Conservation (phyloP, 2,113 vertebrate genomes). For the Gavialis gangeticus region DNA sequence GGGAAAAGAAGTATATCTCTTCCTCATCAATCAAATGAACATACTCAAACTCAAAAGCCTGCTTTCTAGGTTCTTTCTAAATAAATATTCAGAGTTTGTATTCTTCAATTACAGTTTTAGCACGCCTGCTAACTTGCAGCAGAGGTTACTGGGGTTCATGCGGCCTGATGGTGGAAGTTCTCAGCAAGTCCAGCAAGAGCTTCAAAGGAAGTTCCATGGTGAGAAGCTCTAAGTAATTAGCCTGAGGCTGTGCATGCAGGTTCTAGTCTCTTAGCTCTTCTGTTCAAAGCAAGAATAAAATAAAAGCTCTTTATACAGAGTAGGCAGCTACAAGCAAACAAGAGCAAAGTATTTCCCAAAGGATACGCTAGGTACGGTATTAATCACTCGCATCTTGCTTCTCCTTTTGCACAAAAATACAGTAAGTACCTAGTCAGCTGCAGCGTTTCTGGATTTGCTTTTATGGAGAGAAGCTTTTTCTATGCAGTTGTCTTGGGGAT, state of each 20-base stretch:
- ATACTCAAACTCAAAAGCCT: neutral
- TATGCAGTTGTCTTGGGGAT: neutral
- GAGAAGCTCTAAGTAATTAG: neutral
- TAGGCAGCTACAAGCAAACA: neutral
- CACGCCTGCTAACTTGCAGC: constrained; percentile 90
- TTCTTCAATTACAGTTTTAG: constrained; percentile 80
- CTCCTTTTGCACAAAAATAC: neutral
- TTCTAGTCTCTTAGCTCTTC: neutral
- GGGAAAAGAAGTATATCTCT: no score
- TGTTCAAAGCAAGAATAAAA: neutral
- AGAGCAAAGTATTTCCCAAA: neutral
- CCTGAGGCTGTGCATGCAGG: neutral
- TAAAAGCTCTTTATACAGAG: neutral
- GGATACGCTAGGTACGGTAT: neutral
- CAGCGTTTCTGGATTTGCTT: neutral
- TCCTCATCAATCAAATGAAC: no score
- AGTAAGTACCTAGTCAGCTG: neutral
- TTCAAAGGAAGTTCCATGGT: constrained; percentile 96
- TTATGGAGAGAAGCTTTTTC: neutral
- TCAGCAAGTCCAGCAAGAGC: constrained; percentile 96
- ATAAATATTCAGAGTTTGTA: neutral
- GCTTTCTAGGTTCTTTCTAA: neutral
- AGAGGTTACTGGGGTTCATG: constrained; percentile 92
- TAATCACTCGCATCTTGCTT: neutral
- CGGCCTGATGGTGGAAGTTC: constrained; percentile 90